Evolutionary conservation across 2,113 vertebrate genomes (phyloP).

Genomic region (Otis tarda): DNA sequence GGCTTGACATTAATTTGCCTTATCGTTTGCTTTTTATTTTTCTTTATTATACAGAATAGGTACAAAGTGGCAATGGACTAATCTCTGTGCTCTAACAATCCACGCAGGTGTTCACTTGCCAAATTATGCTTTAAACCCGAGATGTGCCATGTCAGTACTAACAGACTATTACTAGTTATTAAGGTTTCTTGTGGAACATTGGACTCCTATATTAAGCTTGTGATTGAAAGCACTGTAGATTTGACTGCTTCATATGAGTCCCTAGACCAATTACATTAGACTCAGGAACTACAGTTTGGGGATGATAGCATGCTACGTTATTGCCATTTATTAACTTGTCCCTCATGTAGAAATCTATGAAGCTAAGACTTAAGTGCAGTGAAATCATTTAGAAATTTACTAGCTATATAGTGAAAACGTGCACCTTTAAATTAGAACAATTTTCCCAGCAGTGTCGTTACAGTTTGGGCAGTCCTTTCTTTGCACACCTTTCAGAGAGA

Average conservation of each 20-base stretch:
- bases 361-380: neutral
- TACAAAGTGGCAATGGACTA: neutral
- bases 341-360: neutral
- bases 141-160: neutral
- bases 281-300: neutral
- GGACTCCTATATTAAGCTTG: neutral
- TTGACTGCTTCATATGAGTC: neutral
- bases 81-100: neutral
- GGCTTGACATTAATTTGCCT: neutral
- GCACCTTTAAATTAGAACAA: neutral
- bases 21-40: conserved; percentile 31
- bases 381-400: conserved; percentile 7
- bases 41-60: neutral
- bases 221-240: conserved; percentile 41
- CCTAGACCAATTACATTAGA: neutral
- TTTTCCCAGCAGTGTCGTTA: neutral
- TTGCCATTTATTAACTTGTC: conserved; percentile 15
- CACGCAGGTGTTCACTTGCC: neutral
- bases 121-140: neutral
- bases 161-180: neutral
- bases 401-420: neutral
- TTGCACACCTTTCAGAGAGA: neutral
- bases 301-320: neutral
- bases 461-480: neutral
- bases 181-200: conserved; percentile 27